Evolutionary conservation across 1,140 invertebrate genomes (phyloP), one percentile per base, ranked within the genome.

Genomic region (Brachionus koreanus): DNA sequence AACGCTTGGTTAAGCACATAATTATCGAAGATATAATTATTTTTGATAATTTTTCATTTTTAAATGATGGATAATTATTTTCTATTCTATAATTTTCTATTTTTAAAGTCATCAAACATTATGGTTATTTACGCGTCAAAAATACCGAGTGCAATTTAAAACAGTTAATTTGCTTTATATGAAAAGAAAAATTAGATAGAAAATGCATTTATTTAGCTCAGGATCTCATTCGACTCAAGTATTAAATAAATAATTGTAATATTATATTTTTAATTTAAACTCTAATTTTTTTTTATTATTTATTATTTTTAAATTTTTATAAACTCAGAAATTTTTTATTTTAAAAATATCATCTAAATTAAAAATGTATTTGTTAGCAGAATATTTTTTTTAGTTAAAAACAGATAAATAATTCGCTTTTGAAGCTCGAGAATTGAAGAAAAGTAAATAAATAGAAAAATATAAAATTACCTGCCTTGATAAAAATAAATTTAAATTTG

Each of bases 361-460:
- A 46, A 46, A 46, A 46, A 46, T 12, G n/a, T 2, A 46, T 12
- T 10, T 57, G 23, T n/a, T 57, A 57, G 5, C n/a, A 57, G 49
- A 12, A 57, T 16, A 16, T 57, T 57, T 16, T 12, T 49, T 52
- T 16, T 52, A 52, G 25, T 9, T 42, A 39, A 69, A 29, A 69
- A 69, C 35, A 69, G 65, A 69, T 69, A 69, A 42, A 69, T 39
- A 42, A 42, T 35, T 39, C 13, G 19, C 37, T 23, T 39, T 69
- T 35, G 16, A 39, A 69, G 6, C 37, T 69, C 9, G 23, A 42
- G 65, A 13, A 69, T 37, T 13, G 35, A 69, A 39, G 35, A 35
- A 69, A 69, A 69, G 65, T 69, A 69, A 69, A 69, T 69, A 69
- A 69, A 69, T 69, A 69, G 37, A 37, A 69, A 69, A 37, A 33